A percentile compares a stretch with the other conserved stretches of the same genome.
Conservation (phyloP, 2,888 invertebrate species). For the Iphiclides podalirius region DNA sequence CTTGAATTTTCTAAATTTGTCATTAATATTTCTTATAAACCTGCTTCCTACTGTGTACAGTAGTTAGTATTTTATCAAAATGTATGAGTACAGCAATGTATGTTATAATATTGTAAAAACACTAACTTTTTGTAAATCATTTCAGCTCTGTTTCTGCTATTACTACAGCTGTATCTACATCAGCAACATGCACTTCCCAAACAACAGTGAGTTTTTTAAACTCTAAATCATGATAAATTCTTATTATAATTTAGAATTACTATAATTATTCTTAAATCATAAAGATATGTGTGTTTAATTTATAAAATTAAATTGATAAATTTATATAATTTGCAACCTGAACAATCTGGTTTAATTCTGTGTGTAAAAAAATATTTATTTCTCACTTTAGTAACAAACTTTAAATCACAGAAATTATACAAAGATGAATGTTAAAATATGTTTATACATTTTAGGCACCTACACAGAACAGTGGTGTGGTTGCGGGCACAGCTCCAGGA, state of each 20-base stretch:
- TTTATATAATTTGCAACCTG: too few species aligned
- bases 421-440: background rate
- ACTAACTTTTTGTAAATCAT: constrained; percentile 23
- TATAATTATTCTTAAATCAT: too few species aligned
- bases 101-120: too few species aligned
- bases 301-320: background rate
- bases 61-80: too few species aligned
- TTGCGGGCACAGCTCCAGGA: constrained; percentile 73
- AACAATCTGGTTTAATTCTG: too few species aligned
- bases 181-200: constrained; percentile 74
- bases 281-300: too few species aligned
- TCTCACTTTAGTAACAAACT: background rate
- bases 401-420: background rate
- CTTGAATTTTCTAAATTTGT: constrained; percentile 2
- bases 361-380: too few species aligned
- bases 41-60: background rate
- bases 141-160: constrained; percentile 69
- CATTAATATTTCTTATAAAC: background rate
- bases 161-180: constrained; percentile 65
- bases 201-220: constrained; percentile 54
- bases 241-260: background rate
- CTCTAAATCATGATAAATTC: background rate
- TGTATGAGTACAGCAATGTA: too few species aligned
- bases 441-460: constrained; percentile 58
- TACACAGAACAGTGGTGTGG: constrained; percentile 81